Evolutionary conservation across 2,113 vertebrate species (phyloP).

Genomic region (Podocnemis expansa): DNA sequence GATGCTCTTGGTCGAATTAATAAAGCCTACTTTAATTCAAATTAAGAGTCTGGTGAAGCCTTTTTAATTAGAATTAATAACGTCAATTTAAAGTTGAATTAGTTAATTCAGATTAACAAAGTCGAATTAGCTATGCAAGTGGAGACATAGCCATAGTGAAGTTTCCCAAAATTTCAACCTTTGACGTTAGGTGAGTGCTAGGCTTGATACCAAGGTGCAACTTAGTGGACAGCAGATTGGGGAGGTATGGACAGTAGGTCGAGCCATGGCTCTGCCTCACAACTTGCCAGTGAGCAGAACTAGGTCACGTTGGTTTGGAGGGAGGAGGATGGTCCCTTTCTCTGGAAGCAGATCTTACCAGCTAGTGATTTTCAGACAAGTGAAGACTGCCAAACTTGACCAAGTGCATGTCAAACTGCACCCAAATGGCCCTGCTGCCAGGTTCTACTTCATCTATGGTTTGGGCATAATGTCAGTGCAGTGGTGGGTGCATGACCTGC

Average conservation of each 20-base stretch:
- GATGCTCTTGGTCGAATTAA: too few species aligned
- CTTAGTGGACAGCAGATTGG: not conserved
- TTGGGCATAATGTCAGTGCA: not conserved
- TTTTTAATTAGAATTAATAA: too few species aligned
- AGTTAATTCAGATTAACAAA: too few species aligned
- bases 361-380: not conserved
- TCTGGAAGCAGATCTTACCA: not conserved
- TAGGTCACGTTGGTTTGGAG: rapidly evolving
- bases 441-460: not conserved
- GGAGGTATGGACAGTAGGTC: not conserved
- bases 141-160: too few species aligned
- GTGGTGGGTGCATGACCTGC: not conserved
- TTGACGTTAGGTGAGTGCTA: not conserved
- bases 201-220: not conserved
- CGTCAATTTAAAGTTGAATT: too few species aligned
- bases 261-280: not conserved
- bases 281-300: not conserved
- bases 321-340: not conserved
- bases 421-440: not conserved
- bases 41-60: too few species aligned
- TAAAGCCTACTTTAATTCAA: too few species aligned
- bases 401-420: not conserved
- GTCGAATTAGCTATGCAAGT: too few species aligned
- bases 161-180: not conserved
- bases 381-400: not conserved